Evolutionary conservation across 2,797 vertebrate species (phyloP).

Genomic region (Leuciscus waleckii): DNA sequence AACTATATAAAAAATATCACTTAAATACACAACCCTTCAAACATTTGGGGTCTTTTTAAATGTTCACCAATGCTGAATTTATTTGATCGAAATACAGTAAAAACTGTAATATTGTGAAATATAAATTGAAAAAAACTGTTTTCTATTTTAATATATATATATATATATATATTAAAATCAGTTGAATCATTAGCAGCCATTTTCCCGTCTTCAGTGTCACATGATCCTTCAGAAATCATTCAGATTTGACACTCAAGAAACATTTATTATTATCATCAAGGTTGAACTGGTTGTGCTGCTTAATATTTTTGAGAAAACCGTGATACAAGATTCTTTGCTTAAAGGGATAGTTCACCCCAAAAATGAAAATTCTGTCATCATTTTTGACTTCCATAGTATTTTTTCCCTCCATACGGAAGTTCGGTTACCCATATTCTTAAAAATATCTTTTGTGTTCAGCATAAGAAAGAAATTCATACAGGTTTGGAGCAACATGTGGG

Average conservation of each 20-base stretch:
- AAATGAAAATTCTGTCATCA: too few relatives aligned
- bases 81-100: not conserved
- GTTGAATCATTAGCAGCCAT: not conserved
- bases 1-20: not conserved
- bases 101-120: not conserved
- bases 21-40: not conserved
- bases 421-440: too few relatives aligned
- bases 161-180: not conserved
- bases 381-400: too few relatives aligned
- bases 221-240: not conserved
- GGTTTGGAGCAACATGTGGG: too few relatives aligned
- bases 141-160: not conserved
- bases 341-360: too few relatives aligned
- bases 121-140: not conserved
- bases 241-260: not conserved
- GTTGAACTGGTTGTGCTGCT: not conserved
- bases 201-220: not conserved
- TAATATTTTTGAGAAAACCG: not conserved
- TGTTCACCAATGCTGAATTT: not conserved
- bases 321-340: not conserved
- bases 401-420: too few relatives aligned
- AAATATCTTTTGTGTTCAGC: too few relatives aligned
- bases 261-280: not conserved
- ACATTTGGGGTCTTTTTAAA: too few relatives aligned
- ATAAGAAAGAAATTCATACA: too few relatives aligned